These are phyloP conservation scores for Vanessa atalanta DNA, from an alignment of 1,140 invertebrate genomes.

Conservation along the genomic window DNA sequence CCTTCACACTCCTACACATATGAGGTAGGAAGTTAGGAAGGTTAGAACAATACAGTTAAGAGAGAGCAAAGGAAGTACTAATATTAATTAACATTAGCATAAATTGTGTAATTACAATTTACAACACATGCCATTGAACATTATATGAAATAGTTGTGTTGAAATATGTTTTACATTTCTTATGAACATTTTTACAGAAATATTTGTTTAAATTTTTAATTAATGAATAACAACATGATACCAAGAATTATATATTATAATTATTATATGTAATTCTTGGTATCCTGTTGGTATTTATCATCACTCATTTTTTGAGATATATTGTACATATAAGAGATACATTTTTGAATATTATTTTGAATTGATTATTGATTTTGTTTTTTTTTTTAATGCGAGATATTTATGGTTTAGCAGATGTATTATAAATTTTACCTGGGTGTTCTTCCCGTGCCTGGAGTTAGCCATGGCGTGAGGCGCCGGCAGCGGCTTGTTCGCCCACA, in stretches of 20 bases:
- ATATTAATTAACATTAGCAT: constrained; percentile 31
- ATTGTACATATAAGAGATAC: no score
- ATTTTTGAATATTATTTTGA: no score
- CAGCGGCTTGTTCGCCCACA: constrained; percentile 80
- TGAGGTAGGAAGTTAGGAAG: constrained; percentile 33
- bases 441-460: constrained; percentile 78
- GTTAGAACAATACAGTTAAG: constrained; percentile 25
- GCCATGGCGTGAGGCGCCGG: constrained; percentile 81
- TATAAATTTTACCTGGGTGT: constrained; percentile 62
- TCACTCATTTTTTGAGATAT: background rate
- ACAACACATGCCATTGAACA: constrained; percentile 13
- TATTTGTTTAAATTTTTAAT: background rate
- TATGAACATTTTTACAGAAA: background rate
- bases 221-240: no score
- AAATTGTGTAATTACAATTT: constrained; percentile 30
- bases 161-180: background rate
- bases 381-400: background rate
- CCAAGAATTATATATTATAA: no score
- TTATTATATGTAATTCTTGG: background rate
- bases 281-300: background rate
- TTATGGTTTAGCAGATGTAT: constrained; percentile 13
- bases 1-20: constrained; percentile 29
- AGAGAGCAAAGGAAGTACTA: constrained; percentile 27
- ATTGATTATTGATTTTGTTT: no score
- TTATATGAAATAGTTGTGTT: background rate